Base-by-base conservation (phyloP, 2,888 invertebrate genomes). In the Diarsia rubi region DNA sequence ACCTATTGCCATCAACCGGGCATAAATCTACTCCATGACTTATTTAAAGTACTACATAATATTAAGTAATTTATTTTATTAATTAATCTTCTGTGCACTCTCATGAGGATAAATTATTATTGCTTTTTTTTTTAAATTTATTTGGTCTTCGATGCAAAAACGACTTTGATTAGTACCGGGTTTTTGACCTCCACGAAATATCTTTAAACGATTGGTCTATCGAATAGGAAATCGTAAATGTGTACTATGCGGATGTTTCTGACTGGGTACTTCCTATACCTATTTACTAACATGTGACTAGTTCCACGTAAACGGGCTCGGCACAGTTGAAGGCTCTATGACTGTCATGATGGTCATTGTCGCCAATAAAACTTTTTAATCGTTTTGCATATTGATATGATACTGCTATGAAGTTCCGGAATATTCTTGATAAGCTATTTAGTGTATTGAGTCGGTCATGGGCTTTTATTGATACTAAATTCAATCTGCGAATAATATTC, bases 221-320 rank as follows among this genome's bases (percentile, higher is more conserved):
- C 3, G 27, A 27, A 37, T 54, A 76, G n/a, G 59, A 82, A 82
- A 60, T 76, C n/a, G 42, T 64, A 62, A 65, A 47, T 9, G 11
- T 11, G 9, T 62, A 31, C 84, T 31, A 69, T 67, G 71, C 82
- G 84, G 81, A 77, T 64, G 59, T 66, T 21, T 47, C 16, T n/a
- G 5, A n/a, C 12, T 24, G 31, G 27, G 27, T 31, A 68, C 60
- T 81, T 81, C 79, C 78, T 78, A 8, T 16, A 16, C 0, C 3
- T 24, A 45, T 69, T 27, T 19, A n/a, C n/a, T 60, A 47, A 54
- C n/a, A 73, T 63, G 42, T 37, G 31, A 64, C 42, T 70, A 45
- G 49, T 70, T 67, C 24, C 9, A 47, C 27, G 19, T 60, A 44
- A 63, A 44, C 21, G 24, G 14, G n/a, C 54, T 66, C 19, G 45